A percentile compares a stretch with the other conserved stretches of the same genome.
Conservation (phyloP, 2,797 vertebrate genomes). For the Cossypha polioptera region DNA sequence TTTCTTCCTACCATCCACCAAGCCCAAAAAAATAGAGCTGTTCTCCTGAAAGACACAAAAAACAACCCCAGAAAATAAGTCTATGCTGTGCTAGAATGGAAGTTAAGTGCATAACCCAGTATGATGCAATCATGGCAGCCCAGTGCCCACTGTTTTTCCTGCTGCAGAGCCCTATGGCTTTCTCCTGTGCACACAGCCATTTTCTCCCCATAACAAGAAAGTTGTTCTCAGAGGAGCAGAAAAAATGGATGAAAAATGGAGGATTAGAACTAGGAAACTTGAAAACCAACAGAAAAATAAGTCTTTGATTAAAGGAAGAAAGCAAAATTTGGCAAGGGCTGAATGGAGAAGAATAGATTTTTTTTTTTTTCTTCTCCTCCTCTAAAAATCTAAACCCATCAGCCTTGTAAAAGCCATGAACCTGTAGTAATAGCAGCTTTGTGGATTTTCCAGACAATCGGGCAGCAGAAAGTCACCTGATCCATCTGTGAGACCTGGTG, state of each 20-base stretch:
- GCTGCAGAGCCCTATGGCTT: background rate
- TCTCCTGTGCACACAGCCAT: background rate
- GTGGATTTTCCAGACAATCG: constrained; percentile 74
- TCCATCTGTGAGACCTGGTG: constrained; percentile 67
- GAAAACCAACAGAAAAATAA: background rate
- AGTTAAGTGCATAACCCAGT: background rate
- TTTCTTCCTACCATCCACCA: background rate
- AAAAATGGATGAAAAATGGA: background rate
- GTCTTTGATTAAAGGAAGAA: background rate
- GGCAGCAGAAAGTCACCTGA: constrained; percentile 79
- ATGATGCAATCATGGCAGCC: rapidly evolving
- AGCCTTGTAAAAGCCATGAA: constrained; percentile 47
- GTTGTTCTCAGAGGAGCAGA: background rate
- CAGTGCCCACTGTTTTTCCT: background rate
- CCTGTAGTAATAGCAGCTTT: constrained; percentile 67
- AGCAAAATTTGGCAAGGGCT: background rate
- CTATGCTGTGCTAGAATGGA: background rate
- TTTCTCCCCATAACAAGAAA: background rate
- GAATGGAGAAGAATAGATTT: background rate
- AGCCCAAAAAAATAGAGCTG: background rate
- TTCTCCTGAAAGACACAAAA: background rate
- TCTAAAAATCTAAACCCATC: constrained; percentile 11
- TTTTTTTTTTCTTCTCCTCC: background rate
- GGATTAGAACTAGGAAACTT: background rate
- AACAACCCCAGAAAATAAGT: background rate